A percentile compares a stretch with the other conserved stretches of the same genome.
Evolutionary conservation across 2,797 vertebrate genomes (phyloP).

Genomic region (Avahi laniger): DNA sequence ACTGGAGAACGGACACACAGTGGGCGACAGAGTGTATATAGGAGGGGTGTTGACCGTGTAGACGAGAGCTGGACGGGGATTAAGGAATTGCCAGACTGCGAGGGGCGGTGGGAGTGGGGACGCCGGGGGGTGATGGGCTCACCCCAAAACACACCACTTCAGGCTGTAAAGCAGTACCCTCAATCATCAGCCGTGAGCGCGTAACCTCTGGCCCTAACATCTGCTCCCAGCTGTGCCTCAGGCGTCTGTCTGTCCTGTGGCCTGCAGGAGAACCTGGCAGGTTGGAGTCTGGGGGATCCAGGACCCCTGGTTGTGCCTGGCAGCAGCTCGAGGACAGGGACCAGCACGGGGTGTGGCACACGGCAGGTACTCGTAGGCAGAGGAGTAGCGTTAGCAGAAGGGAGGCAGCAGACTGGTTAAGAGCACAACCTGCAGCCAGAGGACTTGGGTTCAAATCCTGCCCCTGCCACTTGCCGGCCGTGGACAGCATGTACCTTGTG

Average conservation of each 20-base stretch:
- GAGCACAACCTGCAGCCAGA: neutral
- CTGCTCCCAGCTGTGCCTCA: constrained; percentile 85
- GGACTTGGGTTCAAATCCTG: neutral
- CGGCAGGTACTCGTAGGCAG: neutral
- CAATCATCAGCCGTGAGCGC: constrained; percentile 84
- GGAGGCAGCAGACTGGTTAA: neutral
- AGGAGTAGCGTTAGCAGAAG: neutral
- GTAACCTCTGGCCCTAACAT: constrained; percentile 93
- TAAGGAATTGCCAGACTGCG: rapidly evolving
- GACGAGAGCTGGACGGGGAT: rapidly evolving
- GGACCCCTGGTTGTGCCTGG: neutral
- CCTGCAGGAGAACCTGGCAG: neutral
- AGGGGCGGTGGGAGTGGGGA: neutral
- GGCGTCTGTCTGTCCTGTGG: neutral
- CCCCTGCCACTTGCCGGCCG: neutral
- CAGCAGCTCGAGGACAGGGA: neutral
- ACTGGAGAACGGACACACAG: rapidly evolving
- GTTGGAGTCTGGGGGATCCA: no score
- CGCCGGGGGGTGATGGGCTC: neutral
- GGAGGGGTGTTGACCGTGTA: rapidly evolving
- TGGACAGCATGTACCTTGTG: rapidly evolving
- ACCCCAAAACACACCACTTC: constrained; percentile 80
- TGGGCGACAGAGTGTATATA: neutral
- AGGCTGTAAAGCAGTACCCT: constrained; percentile 89
- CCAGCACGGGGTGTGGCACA: neutral